These are phyloP conservation scores for Scarus forsteni DNA, from an alignment of 2,797 vertebrate species.

Conservation along the genomic window DNA sequence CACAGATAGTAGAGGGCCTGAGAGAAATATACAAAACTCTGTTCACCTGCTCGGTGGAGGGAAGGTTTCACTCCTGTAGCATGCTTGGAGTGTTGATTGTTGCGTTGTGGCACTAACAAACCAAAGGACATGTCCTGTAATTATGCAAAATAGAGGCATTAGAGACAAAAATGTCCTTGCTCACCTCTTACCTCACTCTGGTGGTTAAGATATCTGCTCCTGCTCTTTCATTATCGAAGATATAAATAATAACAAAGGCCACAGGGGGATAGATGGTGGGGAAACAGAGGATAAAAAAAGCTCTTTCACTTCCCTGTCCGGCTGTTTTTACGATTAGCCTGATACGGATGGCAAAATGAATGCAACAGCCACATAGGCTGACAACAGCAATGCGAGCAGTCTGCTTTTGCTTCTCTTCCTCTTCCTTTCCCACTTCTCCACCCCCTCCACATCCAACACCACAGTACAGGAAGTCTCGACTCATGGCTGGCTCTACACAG, in stretches of 20 bases:
- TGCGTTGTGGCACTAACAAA: slow-evolving; percentile 61
- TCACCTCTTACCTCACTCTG: slow-evolving; percentile 28
- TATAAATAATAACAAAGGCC: slow-evolving; percentile 21
- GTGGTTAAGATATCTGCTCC: slow-evolving; percentile 12
- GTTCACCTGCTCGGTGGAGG: slow-evolving; percentile 82
- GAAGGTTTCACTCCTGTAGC: slow-evolving; percentile 80
- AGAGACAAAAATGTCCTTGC: slow-evolving; percentile 28
- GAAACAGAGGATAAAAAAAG: slow-evolving; percentile 15
- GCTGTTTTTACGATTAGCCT: slow-evolving; percentile 42
- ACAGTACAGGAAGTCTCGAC: slow-evolving; percentile 78
- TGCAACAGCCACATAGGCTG: slow-evolving; percentile 53
- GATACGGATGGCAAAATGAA: slow-evolving; percentile 25
- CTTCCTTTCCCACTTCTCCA: slow-evolving; percentile 70
- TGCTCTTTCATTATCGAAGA: slow-evolving; percentile 35
- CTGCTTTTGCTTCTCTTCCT: slow-evolving; percentile 67
- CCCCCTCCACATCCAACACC: slow-evolving; percentile 66
- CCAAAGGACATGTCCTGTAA: slow-evolving; percentile 76
- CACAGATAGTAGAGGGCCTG: neutral
- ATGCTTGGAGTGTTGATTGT: slow-evolving; percentile 59
- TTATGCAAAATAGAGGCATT: slow-evolving; percentile 49
- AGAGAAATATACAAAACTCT: slow-evolving; percentile 2
- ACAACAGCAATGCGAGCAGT: slow-evolving; percentile 63
- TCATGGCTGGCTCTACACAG: slow-evolving; percentile 75
- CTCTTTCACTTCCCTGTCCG: slow-evolving; percentile 60
- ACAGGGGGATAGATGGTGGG: neutral